These are phyloP conservation scores for Erythrocercus mccallii DNA, from an alignment of 2,113 vertebrate species.

Conservation along the genomic window DNA sequence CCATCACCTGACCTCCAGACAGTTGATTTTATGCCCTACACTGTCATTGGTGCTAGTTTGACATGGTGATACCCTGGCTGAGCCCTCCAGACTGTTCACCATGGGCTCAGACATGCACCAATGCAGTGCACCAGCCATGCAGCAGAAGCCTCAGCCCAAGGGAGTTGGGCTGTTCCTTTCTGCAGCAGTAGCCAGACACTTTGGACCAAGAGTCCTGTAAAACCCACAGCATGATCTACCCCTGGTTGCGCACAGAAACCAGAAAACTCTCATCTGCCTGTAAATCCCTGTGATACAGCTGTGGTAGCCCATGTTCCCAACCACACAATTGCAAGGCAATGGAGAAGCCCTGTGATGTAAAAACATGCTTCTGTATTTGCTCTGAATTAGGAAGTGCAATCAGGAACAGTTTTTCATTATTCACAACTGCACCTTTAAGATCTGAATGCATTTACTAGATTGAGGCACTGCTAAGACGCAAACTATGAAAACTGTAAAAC, in stretches of 20 bases:
- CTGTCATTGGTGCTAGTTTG: fast-evolving
- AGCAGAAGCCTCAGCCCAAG: neutral
- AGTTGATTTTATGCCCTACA: neutral
- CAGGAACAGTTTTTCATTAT: neutral
- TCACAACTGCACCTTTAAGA: neutral
- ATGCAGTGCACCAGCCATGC: neutral
- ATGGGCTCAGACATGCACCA: fast-evolving
- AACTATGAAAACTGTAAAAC: neutral
- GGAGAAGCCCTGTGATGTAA: neutral
- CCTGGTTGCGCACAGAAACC: neutral
- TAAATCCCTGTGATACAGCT: neutral
- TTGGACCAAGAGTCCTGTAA: fast-evolving
- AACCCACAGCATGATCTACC: neutral
- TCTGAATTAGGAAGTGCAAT: neutral
- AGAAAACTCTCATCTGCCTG: neutral
- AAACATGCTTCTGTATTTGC: neutral
- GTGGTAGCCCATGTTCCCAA: neutral
- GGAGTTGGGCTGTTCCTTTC: neutral
- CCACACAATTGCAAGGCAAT: neutral
- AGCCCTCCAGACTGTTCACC: neutral
- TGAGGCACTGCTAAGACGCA: neutral
- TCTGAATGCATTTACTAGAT: neutral
- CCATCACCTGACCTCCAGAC: neutral
- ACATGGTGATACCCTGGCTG: fast-evolving
- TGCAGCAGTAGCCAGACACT: neutral